phyloP scores from a whole-genome alignment of 2,888 invertebrate genomes.

The Ethmia dodecea region DNA sequence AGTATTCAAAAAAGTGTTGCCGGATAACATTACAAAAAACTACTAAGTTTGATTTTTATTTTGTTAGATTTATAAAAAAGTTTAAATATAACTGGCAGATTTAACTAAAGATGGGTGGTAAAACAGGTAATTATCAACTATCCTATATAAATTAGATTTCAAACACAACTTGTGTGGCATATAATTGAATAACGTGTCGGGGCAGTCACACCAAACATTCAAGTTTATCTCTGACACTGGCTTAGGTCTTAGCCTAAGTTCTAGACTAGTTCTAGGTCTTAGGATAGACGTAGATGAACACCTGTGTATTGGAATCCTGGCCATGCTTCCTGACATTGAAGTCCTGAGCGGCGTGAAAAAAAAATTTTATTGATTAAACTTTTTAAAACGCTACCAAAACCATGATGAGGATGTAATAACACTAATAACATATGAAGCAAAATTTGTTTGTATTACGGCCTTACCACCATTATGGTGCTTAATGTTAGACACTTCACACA shows the following conservation, averaged over 20 bases:
- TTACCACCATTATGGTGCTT: no score
- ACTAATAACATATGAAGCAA: no score
- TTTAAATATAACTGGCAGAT: conserved; percentile 57
- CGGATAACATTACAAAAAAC: not conserved
- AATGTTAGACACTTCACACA: no score
- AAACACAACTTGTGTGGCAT: conserved; percentile 52
- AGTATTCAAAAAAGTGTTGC: not conserved
- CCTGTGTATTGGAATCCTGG: conserved; percentile 75
- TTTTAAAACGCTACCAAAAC: no score
- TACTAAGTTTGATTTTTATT: not conserved
- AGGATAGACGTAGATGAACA: conserved; percentile 38
- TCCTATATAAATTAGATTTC: conserved; percentile 47
- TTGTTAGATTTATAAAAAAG: not conserved
- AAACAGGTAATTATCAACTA: conserved; percentile 49
- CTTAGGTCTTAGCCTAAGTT: conserved; percentile 11
- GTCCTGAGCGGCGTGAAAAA: conserved; percentile 64
- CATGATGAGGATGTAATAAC: no score
- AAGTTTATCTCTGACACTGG: conserved; percentile 35
- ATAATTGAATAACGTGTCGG: conserved; percentile 52
- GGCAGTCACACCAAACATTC: conserved; percentile 54
- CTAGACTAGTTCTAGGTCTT: conserved; percentile 11
- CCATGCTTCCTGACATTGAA: conserved; percentile 69
- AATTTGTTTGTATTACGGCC: no score
- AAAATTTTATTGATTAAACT: no score
- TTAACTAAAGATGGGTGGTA: conserved; percentile 54